Base-by-base conservation (phyloP, 37 sponge, comb jelly and placozoan genomes). In the Tethya wilhelma region DNA sequence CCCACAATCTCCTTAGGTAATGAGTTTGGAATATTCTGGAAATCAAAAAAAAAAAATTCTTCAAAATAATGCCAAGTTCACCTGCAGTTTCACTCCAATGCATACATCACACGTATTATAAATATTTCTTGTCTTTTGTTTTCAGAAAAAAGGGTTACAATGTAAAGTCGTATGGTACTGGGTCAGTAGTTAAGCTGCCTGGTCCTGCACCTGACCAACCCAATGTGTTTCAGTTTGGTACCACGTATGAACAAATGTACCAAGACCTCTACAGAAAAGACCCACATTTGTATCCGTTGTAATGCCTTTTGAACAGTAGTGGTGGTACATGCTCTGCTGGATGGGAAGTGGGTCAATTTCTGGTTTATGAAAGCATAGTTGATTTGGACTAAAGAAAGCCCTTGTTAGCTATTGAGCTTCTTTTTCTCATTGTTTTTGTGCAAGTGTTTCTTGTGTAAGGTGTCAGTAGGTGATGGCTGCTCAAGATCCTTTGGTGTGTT, bases 121-220 rank as follows among this genome's bases (percentile, higher is more conserved):
- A 44, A 44, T 4, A 41, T 0, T 58, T 78, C 17, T 78, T 9
- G 5, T 28, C 9, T 49, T 49, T 19, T 14, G 53, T 14, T 37
- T 71, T 37, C 76, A 98, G 95, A 49, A 98, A 98, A 84, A 93
- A 93, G 62, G 99, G 96, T 0, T 96, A 80, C 65, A 66, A 84
- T 69, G 99, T 98, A 44, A 78, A 91, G 36, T 96, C 96, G 6
- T 98, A 78, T 73, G 99, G 99, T 8, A 92, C 96, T 28, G 95
- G 95, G 19, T 90, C 88, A 0, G 89, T 89, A 8, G 94, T 96
- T 38, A 96, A 91, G 62, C 64, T 98, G 32, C 99, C 99, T 4
- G 99, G 99, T 1, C 66, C 85, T 0, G 67, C 86, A 28, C 63
- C 92, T 1, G 65, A 91, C 58, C 86, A 88, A 44, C 96, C 99